phyloP scores from a whole-genome alignment of 1,140 invertebrate species.

The Acromyrmex charruanus region DNA sequence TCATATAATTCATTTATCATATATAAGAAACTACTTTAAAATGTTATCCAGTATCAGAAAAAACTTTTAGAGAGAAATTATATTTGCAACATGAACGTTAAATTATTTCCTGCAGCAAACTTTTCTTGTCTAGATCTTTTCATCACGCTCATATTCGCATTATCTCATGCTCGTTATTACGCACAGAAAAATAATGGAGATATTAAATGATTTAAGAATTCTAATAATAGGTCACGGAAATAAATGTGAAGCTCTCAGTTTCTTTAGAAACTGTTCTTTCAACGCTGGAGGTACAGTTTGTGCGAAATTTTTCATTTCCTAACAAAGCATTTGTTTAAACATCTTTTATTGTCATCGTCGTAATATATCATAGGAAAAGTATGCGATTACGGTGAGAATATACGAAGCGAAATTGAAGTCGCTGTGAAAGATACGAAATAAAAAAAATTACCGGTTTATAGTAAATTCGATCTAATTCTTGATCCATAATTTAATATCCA shows the following conservation, averaged over 20 bases:
- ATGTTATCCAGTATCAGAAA: not conserved
- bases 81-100: not conserved
- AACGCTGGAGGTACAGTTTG: not conserved
- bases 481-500: not conserved
- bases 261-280: slow-evolving; percentile 6
- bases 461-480: not conserved
- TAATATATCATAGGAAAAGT: not conserved
- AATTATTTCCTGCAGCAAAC: not conserved
- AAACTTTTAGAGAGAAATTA: not conserved
- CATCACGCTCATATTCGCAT: not conserved
- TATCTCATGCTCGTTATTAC: not conserved
- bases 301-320: not conserved
- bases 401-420: not conserved
- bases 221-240: not conserved
- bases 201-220: not conserved
- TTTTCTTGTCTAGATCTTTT: not conserved
- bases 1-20: not conserved
- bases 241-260: not conserved
- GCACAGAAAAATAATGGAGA: not conserved
- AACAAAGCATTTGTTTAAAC: slow-evolving; percentile 10
- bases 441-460: not conserved
- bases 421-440: not conserved
- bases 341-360: not conserved
- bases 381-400: not conserved
- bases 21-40: not conserved